A percentile compares a stretch with the other conserved stretches of the same genome.
Conservation (phyloP, 1,140 invertebrate genomes). For the Lasaia peninsularis region DNA sequence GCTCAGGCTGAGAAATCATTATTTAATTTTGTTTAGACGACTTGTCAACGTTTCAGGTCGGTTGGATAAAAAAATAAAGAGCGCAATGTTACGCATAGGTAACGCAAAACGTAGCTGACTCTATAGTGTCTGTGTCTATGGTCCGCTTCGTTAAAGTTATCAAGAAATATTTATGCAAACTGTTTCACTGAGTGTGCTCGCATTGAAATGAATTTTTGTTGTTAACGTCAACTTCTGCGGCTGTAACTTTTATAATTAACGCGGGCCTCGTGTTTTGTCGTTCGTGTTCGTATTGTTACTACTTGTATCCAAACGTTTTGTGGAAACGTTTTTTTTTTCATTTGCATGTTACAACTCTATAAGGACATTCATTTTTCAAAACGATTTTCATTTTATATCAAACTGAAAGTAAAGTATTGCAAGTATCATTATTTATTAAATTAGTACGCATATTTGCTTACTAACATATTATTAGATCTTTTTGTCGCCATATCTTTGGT, state of each 20-base stretch:
- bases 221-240: conserved; percentile 10
- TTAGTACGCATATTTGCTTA: too few species aligned
- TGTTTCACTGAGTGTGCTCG: neutral
- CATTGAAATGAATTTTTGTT: conserved; percentile 13
- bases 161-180: conserved; percentile 34
- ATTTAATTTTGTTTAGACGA: too few species aligned
- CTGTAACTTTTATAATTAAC: conserved; percentile 10
- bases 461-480: too few species aligned
- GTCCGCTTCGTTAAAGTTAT: conserved; percentile 14
- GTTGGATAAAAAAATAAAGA: too few species aligned
- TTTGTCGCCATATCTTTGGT: too few species aligned
- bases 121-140: too few species aligned
- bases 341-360: neutral
- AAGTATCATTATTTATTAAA: too few species aligned
- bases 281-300: conserved; percentile 3
- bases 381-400: neutral
- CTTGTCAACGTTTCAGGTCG: too few species aligned
- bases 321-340: neutral
- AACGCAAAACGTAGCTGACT: too few species aligned
- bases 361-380: neutral
- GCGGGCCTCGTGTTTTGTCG: conserved; percentile 2
- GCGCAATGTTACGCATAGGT: too few species aligned
- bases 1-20: too few species aligned
- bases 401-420: neutral
- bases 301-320: conserved; percentile 1